Conservation (phyloP, 1,140 invertebrate species). For the Psilanteris sp. region DNA sequence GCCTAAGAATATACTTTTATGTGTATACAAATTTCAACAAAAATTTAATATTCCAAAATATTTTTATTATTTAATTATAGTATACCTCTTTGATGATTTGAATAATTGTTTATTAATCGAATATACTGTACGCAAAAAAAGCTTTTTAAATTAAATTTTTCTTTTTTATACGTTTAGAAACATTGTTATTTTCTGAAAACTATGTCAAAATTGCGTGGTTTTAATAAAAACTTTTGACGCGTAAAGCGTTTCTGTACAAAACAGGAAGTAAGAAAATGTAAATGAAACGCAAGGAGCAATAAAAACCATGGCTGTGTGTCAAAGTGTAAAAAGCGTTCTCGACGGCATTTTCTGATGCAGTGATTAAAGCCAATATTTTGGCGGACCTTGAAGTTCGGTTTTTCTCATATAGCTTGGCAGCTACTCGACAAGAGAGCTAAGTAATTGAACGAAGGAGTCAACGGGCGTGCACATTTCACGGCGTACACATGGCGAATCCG, state of each 20-base stretch:
- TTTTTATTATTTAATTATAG: too few relatives aligned
- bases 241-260: neutral
- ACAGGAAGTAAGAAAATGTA: conserved; percentile 4
- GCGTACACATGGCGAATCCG: conserved; percentile 75
- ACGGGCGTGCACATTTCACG: conserved; percentile 57
- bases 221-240: neutral
- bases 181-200: too few relatives aligned
- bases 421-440: conserved; percentile 40
- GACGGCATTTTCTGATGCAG: conserved; percentile 23
- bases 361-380: conserved; percentile 57
- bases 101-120: too few relatives aligned
- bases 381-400: conserved; percentile 40
- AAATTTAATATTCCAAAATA: too few relatives aligned
- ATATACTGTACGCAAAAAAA: too few relatives aligned
- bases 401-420: conserved; percentile 57
- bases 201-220: too few relatives aligned
- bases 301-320: conserved; percentile 11
- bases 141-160: too few relatives aligned
- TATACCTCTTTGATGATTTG: too few relatives aligned
- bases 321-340: conserved; percentile 4
- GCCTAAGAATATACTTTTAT: too few relatives aligned
- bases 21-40: too few relatives aligned
- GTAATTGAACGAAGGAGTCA: conserved; percentile 65
- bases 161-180: neutral
- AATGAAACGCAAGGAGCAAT: neutral